phyloP scores from a whole-genome alignment of 53 echinoderm and acorn worm genomes.

The Temnopleurus reevesii region DNA sequence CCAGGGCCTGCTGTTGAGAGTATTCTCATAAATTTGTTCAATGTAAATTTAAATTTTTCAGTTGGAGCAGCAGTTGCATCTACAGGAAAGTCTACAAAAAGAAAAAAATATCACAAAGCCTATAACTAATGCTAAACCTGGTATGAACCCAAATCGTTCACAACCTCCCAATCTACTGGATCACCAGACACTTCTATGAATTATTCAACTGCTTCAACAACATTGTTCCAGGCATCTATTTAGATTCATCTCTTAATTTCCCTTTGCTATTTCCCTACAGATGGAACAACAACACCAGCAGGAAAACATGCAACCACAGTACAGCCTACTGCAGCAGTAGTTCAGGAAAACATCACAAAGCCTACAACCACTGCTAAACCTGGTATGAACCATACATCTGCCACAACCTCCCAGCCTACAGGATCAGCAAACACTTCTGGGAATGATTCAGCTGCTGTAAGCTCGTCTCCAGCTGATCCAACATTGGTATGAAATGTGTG shows the following conservation, averaged over 20 bases:
- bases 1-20: no score
- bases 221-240: no score
- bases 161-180: neutral
- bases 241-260: no score
- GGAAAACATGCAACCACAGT: neutral
- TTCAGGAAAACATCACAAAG: neutral
- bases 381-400: neutral
- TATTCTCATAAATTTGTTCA: no score
- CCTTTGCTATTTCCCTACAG: no score
- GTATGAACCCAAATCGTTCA: neutral
- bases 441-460: no score
- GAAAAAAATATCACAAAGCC: neutral
- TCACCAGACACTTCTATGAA: no score
- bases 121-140: neutral
- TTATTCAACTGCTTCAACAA: no score
- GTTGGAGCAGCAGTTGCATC: no score
- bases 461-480: neutral
- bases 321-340: neutral
- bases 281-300: neutral
- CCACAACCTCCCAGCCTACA: neutral
- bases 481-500: neutral
- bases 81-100: neutral
- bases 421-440: neutral
- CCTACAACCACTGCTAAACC: constrained; percentile 5
- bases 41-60: no score